Evolutionary conservation across 2,888 invertebrate genomes (phyloP).

Genomic region (Helobdella robusta): DNA sequence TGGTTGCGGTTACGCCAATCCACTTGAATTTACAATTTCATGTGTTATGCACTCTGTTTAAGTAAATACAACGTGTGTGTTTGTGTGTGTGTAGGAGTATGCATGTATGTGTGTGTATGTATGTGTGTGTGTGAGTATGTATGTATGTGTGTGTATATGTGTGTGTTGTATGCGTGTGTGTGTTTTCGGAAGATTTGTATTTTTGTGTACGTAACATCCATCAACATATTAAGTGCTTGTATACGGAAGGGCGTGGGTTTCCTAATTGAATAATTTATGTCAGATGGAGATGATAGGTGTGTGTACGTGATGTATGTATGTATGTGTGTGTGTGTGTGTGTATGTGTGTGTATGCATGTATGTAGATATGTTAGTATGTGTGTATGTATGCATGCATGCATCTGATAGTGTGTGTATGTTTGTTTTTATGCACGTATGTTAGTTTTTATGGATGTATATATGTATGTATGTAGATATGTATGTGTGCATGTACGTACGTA

Average conservation of each 20-base stretch:
- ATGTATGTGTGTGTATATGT: no score
- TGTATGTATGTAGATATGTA: conserved; percentile 17
- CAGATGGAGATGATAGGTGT: not conserved
- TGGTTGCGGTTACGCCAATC: no score
- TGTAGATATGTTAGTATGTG: conserved; percentile 8
- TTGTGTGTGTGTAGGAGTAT: no score
- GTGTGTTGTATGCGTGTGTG: no score
- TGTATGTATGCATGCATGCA: not conserved
- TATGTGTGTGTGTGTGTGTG: conserved; percentile 1
- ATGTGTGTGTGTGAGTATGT: no score
- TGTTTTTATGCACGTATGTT: conserved; percentile 7
- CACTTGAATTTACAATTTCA: no score
- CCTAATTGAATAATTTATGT: not conserved
- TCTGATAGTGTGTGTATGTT: not conserved
- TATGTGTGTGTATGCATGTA: conserved; percentile 9
- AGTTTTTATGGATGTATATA: conserved; percentile 12
- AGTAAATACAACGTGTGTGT: not conserved
- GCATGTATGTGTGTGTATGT: no score
- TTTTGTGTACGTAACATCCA: conserved; percentile 6
- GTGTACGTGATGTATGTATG: not conserved
- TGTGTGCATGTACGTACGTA: conserved; percentile 27
- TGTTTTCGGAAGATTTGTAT: not conserved
- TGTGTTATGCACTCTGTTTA: not conserved
- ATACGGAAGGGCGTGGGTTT: not conserved
- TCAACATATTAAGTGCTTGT: no score